Percentiles rank a stretch among this genome's conserved stretches.
Conservation (phyloP, 2,888 invertebrate genomes). For the Seira musarum region DNA sequence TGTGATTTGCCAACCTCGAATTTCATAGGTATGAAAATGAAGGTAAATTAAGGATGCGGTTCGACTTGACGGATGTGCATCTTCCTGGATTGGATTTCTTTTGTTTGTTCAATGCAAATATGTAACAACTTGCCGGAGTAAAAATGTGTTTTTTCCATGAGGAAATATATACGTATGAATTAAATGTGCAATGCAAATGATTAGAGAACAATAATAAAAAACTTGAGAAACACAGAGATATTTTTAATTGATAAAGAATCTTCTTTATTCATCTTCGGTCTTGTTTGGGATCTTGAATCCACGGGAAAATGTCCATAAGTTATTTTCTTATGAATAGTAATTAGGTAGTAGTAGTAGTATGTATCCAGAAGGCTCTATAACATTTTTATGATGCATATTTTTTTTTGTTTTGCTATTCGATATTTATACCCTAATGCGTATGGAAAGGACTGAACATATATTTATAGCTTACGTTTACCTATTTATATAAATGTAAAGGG, state of each 20-base stretch:
- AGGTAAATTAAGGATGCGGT: too few relatives aligned
- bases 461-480: too few relatives aligned
- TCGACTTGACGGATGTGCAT: too few relatives aligned
- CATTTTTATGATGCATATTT: conserved; percentile 1
- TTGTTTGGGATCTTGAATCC: conserved; percentile 36
- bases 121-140: neutral
- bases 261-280: conserved; percentile 49
- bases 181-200: neutral
- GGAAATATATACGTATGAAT: neutral
- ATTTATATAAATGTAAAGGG: too few relatives aligned
- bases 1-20: neutral
- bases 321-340: conserved; percentile 8
- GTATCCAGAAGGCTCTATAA: neutral
- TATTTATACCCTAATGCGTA: neutral
- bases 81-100: too few relatives aligned
- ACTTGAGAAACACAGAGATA: neutral
- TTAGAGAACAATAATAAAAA: neutral
- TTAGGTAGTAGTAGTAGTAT: too few relatives aligned
- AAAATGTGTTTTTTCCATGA: neutral
- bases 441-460: neutral
- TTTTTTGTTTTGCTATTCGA: too few relatives aligned
- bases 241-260: conserved; percentile 24
- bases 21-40: too few relatives aligned
- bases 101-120: neutral
- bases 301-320: conserved; percentile 26